phyloP scores from a whole-genome alignment of 2,113 vertebrate species.

The Vireo altiloquus region DNA sequence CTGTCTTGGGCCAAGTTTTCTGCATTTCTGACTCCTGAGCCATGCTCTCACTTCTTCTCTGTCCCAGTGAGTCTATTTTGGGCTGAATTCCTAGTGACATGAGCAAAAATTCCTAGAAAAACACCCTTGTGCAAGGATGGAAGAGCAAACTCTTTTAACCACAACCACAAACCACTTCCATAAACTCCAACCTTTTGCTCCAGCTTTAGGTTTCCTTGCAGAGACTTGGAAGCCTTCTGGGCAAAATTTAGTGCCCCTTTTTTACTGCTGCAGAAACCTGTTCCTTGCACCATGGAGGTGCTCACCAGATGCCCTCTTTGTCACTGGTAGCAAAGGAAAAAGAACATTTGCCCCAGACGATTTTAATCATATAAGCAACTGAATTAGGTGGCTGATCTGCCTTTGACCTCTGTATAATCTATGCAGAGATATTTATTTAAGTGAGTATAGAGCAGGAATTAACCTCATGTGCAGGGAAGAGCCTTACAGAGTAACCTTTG shows the following conservation, averaged over 20 bases:
- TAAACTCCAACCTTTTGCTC: background rate
- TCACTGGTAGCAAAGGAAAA: background rate
- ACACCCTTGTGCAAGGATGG: background rate
- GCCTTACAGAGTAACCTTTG: background rate
- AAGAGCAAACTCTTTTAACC: slow-evolving; percentile 7
- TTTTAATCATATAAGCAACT: background rate
- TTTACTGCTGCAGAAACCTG: background rate
- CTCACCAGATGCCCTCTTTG: background rate
- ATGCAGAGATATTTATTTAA: background rate
- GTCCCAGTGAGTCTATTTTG: background rate
- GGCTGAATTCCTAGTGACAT: slow-evolving; percentile 27
- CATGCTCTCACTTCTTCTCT: background rate
- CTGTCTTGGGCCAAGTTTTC: background rate
- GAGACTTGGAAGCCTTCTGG: background rate
- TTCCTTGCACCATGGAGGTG: background rate
- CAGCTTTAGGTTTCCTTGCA: background rate
- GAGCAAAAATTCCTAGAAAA: slow-evolving; percentile 45
- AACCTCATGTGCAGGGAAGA: background rate
- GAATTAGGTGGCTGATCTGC: background rate
- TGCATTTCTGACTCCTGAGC: slow-evolving; percentile 1
- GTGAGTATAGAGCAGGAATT: background rate
- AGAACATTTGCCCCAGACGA: background rate
- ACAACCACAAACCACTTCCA: slow-evolving; percentile 36
- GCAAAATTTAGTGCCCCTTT: background rate
- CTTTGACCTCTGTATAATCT: background rate